A percentile compares a stretch with the other conserved stretches of the same genome.
These are phyloP conservation scores for Aradophagus sp. DNA, from an alignment of 1,140 invertebrate genomes.

Conservation along the genomic window DNA sequence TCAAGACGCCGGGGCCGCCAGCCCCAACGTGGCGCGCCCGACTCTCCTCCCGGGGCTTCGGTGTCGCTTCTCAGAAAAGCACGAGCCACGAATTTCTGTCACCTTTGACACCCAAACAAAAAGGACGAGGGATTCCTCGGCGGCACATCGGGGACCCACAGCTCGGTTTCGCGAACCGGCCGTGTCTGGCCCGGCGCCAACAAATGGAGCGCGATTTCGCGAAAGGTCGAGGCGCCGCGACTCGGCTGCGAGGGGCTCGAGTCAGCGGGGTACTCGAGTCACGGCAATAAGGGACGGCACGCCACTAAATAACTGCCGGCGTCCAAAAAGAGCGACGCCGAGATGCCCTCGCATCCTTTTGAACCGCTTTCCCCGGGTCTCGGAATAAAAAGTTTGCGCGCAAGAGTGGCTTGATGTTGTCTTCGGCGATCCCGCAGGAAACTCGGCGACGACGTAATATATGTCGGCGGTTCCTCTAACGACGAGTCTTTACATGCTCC, in stretches of 20 bases:
- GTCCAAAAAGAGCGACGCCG: constrained; percentile 40
- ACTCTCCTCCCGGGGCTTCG: constrained; percentile 14
- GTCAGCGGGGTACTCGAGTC: constrained; percentile 64
- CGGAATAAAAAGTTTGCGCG: constrained; percentile 50
- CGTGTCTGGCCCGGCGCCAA: too few species aligned
- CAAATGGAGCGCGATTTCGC: too few species aligned
- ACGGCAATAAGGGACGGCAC: constrained; percentile 47
- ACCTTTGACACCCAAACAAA: constrained; percentile 35
- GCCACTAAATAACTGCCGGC: constrained; percentile 59
- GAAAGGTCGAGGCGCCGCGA: too few species aligned
- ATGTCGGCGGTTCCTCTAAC: constrained; percentile 58
- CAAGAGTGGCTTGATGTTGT: constrained; percentile 54
- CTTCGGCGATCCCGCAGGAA: constrained; percentile 53
- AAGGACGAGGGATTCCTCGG: too few species aligned
- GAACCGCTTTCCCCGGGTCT: constrained; percentile 48
- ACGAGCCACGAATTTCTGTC: constrained; percentile 52
- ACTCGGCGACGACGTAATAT: constrained; percentile 57
- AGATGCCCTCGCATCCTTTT: constrained; percentile 43
- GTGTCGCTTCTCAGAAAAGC: constrained; percentile 51
- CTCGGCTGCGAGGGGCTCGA: constrained; percentile 62
- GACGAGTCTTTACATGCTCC: constrained; percentile 56
- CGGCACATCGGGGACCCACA: too few species aligned
- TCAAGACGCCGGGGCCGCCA: constrained; percentile 21
- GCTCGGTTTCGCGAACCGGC: too few species aligned
- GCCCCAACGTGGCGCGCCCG: constrained; percentile 10